Conservation (phyloP, 2,113 vertebrate species). For the Nyctibius bracteatus region DNA sequence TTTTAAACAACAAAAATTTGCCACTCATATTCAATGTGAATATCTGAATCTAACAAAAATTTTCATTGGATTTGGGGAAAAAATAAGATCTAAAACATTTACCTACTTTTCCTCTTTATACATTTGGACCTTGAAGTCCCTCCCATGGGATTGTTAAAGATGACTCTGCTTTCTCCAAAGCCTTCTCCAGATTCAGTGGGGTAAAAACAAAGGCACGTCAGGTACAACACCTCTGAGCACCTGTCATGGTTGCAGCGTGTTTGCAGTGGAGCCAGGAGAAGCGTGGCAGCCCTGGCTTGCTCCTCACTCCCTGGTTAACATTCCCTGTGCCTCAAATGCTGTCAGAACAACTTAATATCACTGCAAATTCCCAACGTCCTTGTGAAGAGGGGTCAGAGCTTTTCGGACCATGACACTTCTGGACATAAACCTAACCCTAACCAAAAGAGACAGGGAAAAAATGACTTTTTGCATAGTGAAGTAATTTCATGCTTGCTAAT, state of each 20-base stretch:
- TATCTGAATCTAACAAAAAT: neutral
- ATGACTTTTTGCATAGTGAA: neutral
- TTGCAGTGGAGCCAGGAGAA: neutral
- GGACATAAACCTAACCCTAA: neutral
- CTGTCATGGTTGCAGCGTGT: too few relatives aligned
- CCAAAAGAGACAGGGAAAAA: neutral
- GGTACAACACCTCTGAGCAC: neutral
- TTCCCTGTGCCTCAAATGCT: neutral
- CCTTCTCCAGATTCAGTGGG: neutral
- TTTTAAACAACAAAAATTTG: neutral
- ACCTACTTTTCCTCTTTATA: neutral
- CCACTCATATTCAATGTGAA: fast-evolving
- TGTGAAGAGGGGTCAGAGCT: neutral
- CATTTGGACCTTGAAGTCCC: neutral
- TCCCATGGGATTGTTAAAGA: neutral
- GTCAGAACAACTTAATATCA: neutral
- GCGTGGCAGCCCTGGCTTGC: neutral
- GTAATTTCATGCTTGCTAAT: neutral
- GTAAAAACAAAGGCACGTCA: neutral
- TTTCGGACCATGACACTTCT: neutral
- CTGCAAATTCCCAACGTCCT: neutral
- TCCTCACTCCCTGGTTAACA: neutral
- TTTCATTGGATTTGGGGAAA: neutral
- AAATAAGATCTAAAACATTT: neutral
- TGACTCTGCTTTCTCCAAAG: neutral